Conservation (phyloP, 2,113 vertebrate species). For the Sprattus sprattus region DNA sequence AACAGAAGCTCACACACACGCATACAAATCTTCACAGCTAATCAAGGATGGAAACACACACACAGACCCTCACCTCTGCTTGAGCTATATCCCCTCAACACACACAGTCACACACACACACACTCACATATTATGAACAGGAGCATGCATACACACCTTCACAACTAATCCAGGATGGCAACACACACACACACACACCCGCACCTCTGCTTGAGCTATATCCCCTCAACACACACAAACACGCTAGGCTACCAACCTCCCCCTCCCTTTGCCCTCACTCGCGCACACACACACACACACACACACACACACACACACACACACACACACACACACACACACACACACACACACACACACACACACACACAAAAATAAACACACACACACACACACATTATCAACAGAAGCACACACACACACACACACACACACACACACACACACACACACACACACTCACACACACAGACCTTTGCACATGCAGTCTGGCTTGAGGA, state of each 20-base stretch:
- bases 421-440: background rate
- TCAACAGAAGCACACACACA: background rate
- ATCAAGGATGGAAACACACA: background rate
- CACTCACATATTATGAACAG: background rate
- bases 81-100: background rate
- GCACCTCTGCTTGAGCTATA: background rate
- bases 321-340: background rate
- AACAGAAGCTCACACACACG: too few species aligned
- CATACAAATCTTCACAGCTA: constrained; percentile 61
- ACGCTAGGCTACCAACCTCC: background rate
- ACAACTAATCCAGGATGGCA: too few species aligned
- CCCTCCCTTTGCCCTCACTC: too few species aligned
- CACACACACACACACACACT: background rate
- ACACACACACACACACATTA: background rate
- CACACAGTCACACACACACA: background rate
- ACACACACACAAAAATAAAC: background rate
- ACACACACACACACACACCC: background rate
- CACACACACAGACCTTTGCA: constrained; percentile 78
- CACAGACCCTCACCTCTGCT: background rate
- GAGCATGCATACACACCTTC: constrained; percentile 60
- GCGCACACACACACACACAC: too few species aligned
- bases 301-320: background rate
- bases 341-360: background rate
- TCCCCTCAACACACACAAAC: background rate
- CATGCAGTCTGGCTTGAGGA: constrained; percentile 91